Base-by-base conservation (phyloP, 2,888 invertebrate genomes). In the Alsophila aescularia region DNA sequence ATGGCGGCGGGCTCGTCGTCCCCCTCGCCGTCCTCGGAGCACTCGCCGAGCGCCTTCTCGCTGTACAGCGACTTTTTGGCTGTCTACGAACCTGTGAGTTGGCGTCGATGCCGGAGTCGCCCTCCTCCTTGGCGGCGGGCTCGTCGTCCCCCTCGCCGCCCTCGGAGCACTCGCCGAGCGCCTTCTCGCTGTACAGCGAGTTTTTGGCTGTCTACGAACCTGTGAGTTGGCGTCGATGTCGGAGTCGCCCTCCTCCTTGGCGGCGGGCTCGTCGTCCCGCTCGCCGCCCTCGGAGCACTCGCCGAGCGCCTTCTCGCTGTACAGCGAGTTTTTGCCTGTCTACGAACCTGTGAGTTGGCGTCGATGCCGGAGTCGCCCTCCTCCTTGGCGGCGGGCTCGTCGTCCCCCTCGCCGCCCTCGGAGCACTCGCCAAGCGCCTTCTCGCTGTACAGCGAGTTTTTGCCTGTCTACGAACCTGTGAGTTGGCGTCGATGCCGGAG, bases 311-410 rank as follows among this genome's bases (percentile, higher is more conserved):
- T 94, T 94, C 62, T 95, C 95, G 67, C 93, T n/a, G n/a, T n/a
- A n/a, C n/a, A n/a, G n/a, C n/a, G n/a, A n/a, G n/a, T n/a, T n/a
- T n/a, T n/a, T n/a, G n/a, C n/a, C n/a, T n/a, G n/a, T n/a, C n/a
- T n/a, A n/a, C n/a, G n/a, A n/a, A 89, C 90, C 89, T 97, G 97
- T 69, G 96, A 96, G 84, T 96, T 96, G 57, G 96, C 96, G 83
- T 97, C 97, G 69, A 97, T 97, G 61, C 97, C 97, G 67, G 96
- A 97, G 85, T 97, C 96, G 21, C 96, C 96, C 81, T 97, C 97
- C 81, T 97, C 97, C 73, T 95, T 95, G 67, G 84, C 69, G 40
- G 63, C 81, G 53, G 87, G 83, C 74, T 88, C 85, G 77, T 89
- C 87, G 63, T 90, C 90, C 1, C 87, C 87, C 64, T 92, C 92